Evolutionary conservation across 2,888 invertebrate genomes (phyloP).

Genomic region (Colletes collaris): DNA sequence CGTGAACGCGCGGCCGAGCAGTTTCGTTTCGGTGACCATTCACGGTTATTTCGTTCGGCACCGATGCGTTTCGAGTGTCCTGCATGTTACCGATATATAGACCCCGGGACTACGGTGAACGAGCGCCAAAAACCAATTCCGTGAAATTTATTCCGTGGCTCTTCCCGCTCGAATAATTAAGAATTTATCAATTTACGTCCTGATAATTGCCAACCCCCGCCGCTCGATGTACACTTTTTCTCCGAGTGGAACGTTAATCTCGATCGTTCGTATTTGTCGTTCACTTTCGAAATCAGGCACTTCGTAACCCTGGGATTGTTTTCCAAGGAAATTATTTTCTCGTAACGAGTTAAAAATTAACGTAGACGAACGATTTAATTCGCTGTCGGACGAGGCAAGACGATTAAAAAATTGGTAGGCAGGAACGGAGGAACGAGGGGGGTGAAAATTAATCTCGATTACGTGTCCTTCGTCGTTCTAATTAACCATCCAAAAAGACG

Average conservation of each 20-base stretch:
- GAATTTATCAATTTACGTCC: constrained; percentile 32
- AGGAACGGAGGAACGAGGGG: background rate
- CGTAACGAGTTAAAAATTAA: too few relatives aligned
- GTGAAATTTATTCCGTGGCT: constrained; percentile 26
- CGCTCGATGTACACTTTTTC: background rate
- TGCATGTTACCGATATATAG: background rate
- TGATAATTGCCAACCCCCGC: constrained; percentile 10
- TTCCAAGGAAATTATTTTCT: too few relatives aligned
- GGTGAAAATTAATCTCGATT: background rate
- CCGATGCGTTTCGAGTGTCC: constrained; percentile 5
- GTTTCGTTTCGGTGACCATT: constrained; percentile 10
- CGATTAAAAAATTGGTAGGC: background rate
- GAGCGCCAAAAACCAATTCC: constrained; percentile 32
- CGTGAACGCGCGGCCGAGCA: constrained; percentile 24
- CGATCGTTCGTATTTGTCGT: background rate
- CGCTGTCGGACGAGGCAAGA: too few relatives aligned
- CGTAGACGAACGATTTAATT: too few relatives aligned
- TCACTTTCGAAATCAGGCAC: too few relatives aligned
- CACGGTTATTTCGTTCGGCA: constrained; percentile 21
- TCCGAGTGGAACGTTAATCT: background rate
- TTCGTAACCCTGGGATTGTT: too few relatives aligned
- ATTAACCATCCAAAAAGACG: background rate
- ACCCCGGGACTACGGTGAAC: background rate
- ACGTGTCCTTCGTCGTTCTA: background rate
- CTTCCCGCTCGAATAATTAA: constrained; percentile 35